phyloP scores from a whole-genome alignment of 2,113 vertebrate species.

The Zootoca vivipara region DNA sequence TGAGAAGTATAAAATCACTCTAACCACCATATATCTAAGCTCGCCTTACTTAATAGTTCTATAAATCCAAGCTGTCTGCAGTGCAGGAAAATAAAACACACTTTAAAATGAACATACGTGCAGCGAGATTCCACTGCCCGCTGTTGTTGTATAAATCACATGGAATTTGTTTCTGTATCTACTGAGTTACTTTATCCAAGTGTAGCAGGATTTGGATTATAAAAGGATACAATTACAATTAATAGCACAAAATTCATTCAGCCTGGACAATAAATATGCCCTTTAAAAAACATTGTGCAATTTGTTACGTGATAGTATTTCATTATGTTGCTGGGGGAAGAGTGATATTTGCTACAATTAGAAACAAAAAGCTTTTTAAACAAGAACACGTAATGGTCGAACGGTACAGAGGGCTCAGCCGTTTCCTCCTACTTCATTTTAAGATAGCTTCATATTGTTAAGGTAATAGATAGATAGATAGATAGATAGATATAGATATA shows the following conservation, averaged over 20 bases:
- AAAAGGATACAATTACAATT: conserved; percentile 49
- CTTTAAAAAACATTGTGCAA: conserved; percentile 38
- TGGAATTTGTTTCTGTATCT: conserved; percentile 34
- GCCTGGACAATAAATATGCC: conserved; percentile 48
- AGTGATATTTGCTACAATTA: conserved; percentile 35
- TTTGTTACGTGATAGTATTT: conserved; percentile 37
- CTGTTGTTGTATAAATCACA: conserved; percentile 29
- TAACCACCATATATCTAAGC: conserved; percentile 33
- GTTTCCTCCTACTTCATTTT: not conserved
- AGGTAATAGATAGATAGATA: too few relatives aligned
- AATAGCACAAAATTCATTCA: conserved; percentile 30
- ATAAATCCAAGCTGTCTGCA: conserved; percentile 43
- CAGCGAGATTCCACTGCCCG: not conserved
- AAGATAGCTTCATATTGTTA: not conserved
- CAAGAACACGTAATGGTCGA: not conserved
- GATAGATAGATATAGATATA: too few relatives aligned
- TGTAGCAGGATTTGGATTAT: conserved; percentile 23
- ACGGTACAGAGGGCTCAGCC: not conserved
- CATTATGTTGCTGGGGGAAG: conserved; percentile 27
- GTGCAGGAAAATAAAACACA: conserved; percentile 51
- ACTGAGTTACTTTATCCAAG: conserved; percentile 30
- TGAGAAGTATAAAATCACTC: conserved; percentile 47
- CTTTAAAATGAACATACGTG: conserved; percentile 13
- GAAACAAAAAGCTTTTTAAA: conserved; percentile 7
- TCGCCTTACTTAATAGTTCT: conserved; percentile 59